These are phyloP conservation scores for Drymonia ruficornis DNA, from an alignment of 2,888 invertebrate species.

Conservation along the genomic window DNA sequence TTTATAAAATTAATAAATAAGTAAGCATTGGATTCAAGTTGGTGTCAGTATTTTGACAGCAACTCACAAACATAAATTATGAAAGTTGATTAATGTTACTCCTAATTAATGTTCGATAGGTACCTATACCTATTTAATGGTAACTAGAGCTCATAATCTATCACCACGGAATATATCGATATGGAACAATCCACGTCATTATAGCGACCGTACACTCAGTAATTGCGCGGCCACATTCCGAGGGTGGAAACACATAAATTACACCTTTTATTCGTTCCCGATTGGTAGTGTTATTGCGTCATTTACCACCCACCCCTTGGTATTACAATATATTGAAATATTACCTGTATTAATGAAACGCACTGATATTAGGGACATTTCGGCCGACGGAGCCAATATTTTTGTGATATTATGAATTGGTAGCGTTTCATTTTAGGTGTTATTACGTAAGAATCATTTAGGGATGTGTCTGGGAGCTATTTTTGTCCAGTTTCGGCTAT, in stretches of 20 bases:
- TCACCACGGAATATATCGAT: slow-evolving; percentile 24
- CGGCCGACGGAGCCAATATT: slow-evolving; percentile 10
- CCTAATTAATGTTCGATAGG: too few species aligned
- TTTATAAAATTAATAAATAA: too few species aligned
- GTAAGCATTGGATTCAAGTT: too few species aligned
- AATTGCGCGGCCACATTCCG: slow-evolving; percentile 74
- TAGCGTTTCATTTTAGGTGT: background rate
- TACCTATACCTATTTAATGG: background rate
- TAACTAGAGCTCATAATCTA: background rate
- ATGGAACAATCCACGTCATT: slow-evolving; percentile 40
- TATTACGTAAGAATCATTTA: background rate
- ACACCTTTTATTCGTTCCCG: slow-evolving; percentile 77
- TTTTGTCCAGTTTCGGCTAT: too few species aligned
- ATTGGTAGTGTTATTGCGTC: slow-evolving; percentile 72
- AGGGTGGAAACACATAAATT: slow-evolving; percentile 77
- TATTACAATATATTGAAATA: slow-evolving; percentile 52
- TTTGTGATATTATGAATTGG: slow-evolving; percentile 2
- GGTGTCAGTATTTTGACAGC: too few species aligned
- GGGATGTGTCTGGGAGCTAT: too few species aligned
- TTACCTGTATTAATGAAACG: slow-evolving; percentile 44
- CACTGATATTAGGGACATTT: slow-evolving; percentile 22
- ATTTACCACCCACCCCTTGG: slow-evolving; percentile 59
- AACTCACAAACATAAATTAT: too few species aligned
- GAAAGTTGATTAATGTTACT: too few species aligned
- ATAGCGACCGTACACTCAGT: slow-evolving; percentile 49